phyloP scores from a whole-genome alignment of 2,113 vertebrate species.

The Nesoenas mayeri region DNA sequence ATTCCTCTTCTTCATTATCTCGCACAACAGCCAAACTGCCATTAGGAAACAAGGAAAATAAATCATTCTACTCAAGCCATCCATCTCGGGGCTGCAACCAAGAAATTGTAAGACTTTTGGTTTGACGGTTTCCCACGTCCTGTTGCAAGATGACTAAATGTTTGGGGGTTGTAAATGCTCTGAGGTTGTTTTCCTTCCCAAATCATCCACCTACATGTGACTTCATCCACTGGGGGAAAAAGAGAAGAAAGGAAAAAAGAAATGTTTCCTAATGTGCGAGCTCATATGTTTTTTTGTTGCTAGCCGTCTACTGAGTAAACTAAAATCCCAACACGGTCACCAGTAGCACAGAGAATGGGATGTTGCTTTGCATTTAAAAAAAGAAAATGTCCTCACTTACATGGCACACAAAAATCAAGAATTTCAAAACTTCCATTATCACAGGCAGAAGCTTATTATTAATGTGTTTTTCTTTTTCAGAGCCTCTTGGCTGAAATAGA shows the following conservation, averaged over 20 bases:
- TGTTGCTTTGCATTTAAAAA: neutral
- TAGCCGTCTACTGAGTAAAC: neutral
- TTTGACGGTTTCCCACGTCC: neutral
- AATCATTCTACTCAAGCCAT: neutral
- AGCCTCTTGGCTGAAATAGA: slow-evolving; percentile 60
- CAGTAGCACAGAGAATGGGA: neutral
- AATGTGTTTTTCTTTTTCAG: slow-evolving; percentile 64
- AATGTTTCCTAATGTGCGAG: neutral
- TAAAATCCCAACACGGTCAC: neutral
- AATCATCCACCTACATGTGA: neutral
- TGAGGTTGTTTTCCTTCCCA: neutral
- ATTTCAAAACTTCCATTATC: slow-evolving; percentile 57
- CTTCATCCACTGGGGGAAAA: neutral
- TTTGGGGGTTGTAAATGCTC: neutral
- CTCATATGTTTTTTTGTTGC: neutral
- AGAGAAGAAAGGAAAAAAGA: neutral
- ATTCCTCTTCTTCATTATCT: slow-evolving; percentile 48
- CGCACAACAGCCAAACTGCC: neutral
- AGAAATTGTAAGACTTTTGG: neutral
- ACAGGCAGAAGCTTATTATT: slow-evolving; percentile 66
- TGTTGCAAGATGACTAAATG: neutral
- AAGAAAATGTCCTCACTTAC: neutral
- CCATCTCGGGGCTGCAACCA: neutral
- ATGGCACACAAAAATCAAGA: neutral
- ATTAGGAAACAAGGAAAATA: neutral